A percentile compares a stretch with the other conserved stretches of the same genome.
Conservation (phyloP, 2,113 vertebrate genomes). For the Perca fluviatilis region DNA sequence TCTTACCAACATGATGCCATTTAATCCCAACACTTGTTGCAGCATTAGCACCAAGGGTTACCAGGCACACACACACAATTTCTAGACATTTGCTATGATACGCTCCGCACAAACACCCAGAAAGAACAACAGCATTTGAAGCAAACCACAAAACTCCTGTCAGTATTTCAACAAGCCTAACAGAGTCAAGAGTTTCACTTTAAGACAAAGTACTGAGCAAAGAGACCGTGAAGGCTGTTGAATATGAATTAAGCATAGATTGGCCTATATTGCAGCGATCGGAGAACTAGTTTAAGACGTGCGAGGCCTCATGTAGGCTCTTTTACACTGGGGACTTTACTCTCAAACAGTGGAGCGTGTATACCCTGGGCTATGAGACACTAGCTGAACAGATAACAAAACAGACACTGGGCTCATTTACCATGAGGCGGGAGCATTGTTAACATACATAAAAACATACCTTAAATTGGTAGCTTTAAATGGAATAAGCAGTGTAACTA, state of each 20-base stretch:
- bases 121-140: conserved; percentile 20
- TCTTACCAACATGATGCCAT: conserved; percentile 80
- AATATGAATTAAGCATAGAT: conserved; percentile 84
- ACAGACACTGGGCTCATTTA: background rate
- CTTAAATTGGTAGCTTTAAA: background rate
- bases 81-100: conserved; percentile 47
- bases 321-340: conserved; percentile 41
- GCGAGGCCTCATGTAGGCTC: conserved; percentile 68
- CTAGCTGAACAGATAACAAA: background rate
- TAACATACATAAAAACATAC: background rate
- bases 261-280: conserved; percentile 81
- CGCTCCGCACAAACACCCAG: conserved; percentile 41
- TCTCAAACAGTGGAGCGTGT: conserved; percentile 32
- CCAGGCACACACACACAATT: conserved; percentile 66
- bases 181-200: conserved; percentile 52
- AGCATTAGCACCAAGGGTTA: conserved; percentile 72
- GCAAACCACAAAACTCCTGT: conserved; percentile 39
- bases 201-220: conserved; percentile 59
- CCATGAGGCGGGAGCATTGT: background rate
- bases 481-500: conserved; percentile 10
- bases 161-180: conserved; percentile 29
- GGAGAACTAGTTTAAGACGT: conserved; percentile 77
- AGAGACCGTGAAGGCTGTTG: conserved; percentile 60
- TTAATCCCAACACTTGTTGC: conserved; percentile 72
- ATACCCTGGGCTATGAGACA: background rate